These are phyloP conservation scores for Drosophila pruinosa DNA, from an alignment of 1,140 invertebrate species.

Conservation along the genomic window DNA sequence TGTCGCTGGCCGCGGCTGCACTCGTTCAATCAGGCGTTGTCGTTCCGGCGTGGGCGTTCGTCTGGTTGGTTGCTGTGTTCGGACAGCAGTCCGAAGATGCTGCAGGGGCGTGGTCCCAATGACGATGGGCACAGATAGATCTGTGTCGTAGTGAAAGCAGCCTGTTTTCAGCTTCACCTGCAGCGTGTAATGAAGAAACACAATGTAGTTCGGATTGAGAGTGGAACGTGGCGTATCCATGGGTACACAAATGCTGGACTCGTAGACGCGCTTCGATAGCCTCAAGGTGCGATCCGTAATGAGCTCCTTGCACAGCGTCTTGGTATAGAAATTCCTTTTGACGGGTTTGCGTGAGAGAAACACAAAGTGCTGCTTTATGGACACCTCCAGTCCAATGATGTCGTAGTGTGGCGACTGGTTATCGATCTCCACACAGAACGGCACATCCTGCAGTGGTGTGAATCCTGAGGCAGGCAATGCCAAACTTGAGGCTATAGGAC, in stretches of 20 bases:
- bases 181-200: constrained; percentile 74
- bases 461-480: constrained; percentile 70
- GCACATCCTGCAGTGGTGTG: constrained; percentile 68
- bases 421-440: constrained; percentile 71
- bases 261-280: constrained; percentile 70
- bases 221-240: constrained; percentile 75
- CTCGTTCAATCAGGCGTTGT: constrained; percentile 64
- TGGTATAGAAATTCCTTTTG: constrained; percentile 74
- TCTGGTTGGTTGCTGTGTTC: constrained; percentile 47
- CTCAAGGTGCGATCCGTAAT: constrained; percentile 68
- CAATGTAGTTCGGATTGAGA: constrained; percentile 76
- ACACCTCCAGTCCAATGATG: constrained; percentile 65
- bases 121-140: constrained; percentile 71
- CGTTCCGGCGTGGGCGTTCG: constrained; percentile 57
- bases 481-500: constrained; percentile 66
- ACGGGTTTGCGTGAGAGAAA: constrained; percentile 75
- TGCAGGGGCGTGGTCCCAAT: constrained; percentile 68
- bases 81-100: constrained; percentile 36
- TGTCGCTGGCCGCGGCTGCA: constrained; percentile 46
- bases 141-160: constrained; percentile 75
- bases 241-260: constrained; percentile 66
- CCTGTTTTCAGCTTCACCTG: constrained; percentile 76
- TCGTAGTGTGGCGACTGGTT: constrained; percentile 80
- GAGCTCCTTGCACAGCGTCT: constrained; percentile 59
- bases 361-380: constrained; percentile 75